Base-by-base conservation (phyloP, 2,797 vertebrate genomes). In the Crenuchus spilurus region DNA sequence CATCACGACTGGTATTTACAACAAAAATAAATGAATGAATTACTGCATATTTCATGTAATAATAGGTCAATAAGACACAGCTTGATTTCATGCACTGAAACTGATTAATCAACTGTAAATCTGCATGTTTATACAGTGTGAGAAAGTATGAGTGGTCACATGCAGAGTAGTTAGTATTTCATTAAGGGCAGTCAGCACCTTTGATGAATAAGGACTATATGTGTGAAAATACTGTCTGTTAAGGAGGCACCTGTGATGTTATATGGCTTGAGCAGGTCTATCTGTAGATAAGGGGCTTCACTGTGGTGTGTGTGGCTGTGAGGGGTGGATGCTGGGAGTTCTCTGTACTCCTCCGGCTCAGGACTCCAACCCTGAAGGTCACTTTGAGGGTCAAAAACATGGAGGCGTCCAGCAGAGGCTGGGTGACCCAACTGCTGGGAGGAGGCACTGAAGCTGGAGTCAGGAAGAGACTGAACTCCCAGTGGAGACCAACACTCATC, bases 401-500 rank as follows among this genome's bases (percentile, higher is more conserved):
- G 87, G 0, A 92, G 87, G 1, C 87, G 86, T 0, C 88, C 93
- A 0, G 91, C 89, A 0, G 74, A 79, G 0, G 94, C 86, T 0
- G 91, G 91, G 71, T 91, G 91, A 48, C 85, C 88, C 0, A 30
- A 57, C 76, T 88, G 91, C 35, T 90, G 85, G 0, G 93, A 90
- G 0, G 93, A 94, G 7, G 92, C 88, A 0, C 54, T 84, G 75
- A 94, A 95, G 72, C 93, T 93, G 48, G 87, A 82, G 16, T 63
- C 44, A 0, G 93, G 94, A 16, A 94, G 89, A 22, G 51, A 76
- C 61, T 89, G 87, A 44, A 95, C 83, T 26, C 91, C 94, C 76
- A 97, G 82, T 2, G 92, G 92, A 39, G 84, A 83, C 85, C 92
- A 95, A 83, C 96, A 97, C 44, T 92, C 88, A 39, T 93, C 96